These are phyloP conservation scores for Magallana ariakensis DNA, from an alignment of 1,140 invertebrate genomes.

Conservation along the genomic window DNA sequence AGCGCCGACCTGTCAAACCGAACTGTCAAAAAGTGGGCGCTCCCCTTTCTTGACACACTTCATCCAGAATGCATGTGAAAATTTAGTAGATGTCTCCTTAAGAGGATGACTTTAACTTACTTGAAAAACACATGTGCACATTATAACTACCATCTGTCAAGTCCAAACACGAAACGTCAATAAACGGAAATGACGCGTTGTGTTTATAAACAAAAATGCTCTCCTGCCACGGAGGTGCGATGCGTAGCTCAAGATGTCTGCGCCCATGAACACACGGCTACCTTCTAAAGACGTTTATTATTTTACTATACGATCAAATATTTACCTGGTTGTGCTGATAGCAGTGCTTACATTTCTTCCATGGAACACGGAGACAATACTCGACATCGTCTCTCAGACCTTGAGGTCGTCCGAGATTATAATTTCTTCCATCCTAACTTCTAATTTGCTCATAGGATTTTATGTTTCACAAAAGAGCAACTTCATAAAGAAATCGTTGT, in stretches of 20 bases:
- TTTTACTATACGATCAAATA: constrained; percentile 35
- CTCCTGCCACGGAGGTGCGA: constrained; percentile 7
- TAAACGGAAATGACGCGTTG: background rate
- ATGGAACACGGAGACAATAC: constrained; percentile 22
- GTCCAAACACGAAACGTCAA: too few relatives aligned
- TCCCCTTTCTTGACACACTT: background rate
- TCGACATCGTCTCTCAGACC: constrained; percentile 39
- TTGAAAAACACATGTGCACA: too few relatives aligned
- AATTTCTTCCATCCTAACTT: background rate
- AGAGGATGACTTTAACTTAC: too few relatives aligned
- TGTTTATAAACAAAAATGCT: background rate
- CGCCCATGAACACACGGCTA: constrained; percentile 45
- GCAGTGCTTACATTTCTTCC: constrained; percentile 40
- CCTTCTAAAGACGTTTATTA: constrained; percentile 44
- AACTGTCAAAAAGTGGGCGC: background rate
- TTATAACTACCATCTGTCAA: too few relatives aligned
- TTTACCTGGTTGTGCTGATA: background rate
- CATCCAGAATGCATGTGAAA: too few relatives aligned
- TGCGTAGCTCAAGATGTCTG: constrained; percentile 44
- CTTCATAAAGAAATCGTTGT: background rate
- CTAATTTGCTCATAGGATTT: background rate
- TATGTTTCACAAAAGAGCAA: constrained; percentile 21
- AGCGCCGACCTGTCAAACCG: background rate
- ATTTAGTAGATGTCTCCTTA: too few relatives aligned
- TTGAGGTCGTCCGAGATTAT: background rate